phyloP scores from a whole-genome alignment of 2,888 invertebrate species.

The Diadegma fenestrale region DNA sequence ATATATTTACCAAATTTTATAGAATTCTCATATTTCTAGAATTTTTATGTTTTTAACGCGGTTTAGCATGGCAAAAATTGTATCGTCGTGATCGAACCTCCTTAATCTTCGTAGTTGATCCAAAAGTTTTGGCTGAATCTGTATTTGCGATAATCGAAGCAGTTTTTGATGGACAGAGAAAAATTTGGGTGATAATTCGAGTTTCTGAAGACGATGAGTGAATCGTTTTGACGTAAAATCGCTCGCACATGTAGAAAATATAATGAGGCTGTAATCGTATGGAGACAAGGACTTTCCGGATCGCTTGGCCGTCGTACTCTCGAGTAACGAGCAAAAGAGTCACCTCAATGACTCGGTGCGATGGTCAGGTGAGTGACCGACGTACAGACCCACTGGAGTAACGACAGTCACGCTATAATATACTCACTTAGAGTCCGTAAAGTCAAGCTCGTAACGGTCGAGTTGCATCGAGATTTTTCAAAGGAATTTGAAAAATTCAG shows the following conservation, averaged over 20 bases:
- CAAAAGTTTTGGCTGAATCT: neutral
- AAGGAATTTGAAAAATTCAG: no score
- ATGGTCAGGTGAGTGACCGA: slow-evolving; percentile 80
- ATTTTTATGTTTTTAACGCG: no score
- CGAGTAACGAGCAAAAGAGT: slow-evolving; percentile 66
- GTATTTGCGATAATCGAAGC: neutral
- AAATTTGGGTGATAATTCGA: neutral
- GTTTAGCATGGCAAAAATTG: no score
- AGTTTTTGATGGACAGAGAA: neutral
- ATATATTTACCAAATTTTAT: no score
- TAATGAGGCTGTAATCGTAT: slow-evolving; percentile 4
- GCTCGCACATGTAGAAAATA: neutral
- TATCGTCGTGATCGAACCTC: no score
- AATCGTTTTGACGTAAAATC: slow-evolving; percentile 18
- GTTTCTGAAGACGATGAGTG: neutral
- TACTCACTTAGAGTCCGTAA: slow-evolving; percentile 19
- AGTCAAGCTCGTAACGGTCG: slow-evolving; percentile 34
- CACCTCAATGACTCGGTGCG: slow-evolving; percentile 77
- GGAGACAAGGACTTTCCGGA: slow-evolving; percentile 73
- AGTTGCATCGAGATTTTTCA: neutral
- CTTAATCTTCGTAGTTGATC: neutral
- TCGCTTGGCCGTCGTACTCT: slow-evolving; percentile 61
- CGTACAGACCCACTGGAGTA: slow-evolving; percentile 66
- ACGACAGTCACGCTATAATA: slow-evolving; percentile 73
- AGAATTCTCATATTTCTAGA: no score